These are phyloP conservation scores for Hoplostethus atlanticus DNA, from an alignment of 2,797 vertebrate species.

Conservation along the genomic window DNA sequence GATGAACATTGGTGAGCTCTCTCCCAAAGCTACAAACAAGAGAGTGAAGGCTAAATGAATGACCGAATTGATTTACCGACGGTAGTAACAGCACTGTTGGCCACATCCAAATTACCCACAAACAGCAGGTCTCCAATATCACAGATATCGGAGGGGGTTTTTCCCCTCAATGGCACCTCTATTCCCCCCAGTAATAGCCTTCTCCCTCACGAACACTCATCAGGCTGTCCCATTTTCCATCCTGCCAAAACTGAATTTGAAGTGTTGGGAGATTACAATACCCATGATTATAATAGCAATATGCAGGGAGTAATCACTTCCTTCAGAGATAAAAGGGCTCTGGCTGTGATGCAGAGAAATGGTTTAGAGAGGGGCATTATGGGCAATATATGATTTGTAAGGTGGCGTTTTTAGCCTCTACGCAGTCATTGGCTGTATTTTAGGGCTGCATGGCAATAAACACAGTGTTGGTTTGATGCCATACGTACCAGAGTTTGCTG, in stretches of 20 bases:
- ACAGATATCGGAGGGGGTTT: neutral
- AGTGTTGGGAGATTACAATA: conserved; percentile 13
- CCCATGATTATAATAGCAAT: neutral
- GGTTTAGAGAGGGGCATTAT: conserved; percentile 1
- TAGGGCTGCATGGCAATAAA: neutral
- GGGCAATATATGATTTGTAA: conserved; percentile 13
- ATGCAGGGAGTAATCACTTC: neutral
- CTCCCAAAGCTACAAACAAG: too few species aligned
- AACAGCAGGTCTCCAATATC: neutral
- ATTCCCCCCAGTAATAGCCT: neutral
- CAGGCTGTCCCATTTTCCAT: conserved; percentile 25
- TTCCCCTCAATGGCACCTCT: neutral
- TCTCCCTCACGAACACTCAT: neutral
- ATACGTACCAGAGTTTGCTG: conserved; percentile 8
- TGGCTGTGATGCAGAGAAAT: conserved; percentile 18
- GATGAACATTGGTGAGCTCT: too few species aligned
- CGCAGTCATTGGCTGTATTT: conserved; percentile 1
- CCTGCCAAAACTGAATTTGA: conserved; percentile 23
- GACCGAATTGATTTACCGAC: conserved; percentile 1
- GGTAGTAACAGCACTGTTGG: neutral
- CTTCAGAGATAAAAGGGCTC: neutral
- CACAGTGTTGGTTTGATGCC: conserved; percentile 2
- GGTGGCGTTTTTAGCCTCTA: conserved; percentile 6
- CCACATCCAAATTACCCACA: neutral
- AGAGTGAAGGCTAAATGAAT: conserved; percentile 3